Evolutionary conservation across 2,113 vertebrate species (phyloP).

Genomic region (Riparia riparia): DNA sequence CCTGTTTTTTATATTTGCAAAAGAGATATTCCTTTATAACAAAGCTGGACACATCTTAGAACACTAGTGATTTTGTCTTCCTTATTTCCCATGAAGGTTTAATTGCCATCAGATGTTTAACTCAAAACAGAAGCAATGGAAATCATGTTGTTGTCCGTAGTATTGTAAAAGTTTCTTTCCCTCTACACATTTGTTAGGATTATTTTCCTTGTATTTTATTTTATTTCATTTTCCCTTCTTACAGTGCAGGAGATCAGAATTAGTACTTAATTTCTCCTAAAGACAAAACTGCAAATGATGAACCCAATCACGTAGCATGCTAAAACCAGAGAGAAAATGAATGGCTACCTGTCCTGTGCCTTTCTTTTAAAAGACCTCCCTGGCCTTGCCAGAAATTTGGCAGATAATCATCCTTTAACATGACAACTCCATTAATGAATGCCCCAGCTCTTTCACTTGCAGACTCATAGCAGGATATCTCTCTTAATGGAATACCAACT

Average conservation of each 20-base stretch:
- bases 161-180: rapidly evolving
- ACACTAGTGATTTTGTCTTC: background rate
- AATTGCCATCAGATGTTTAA: background rate
- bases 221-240: background rate
- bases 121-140: background rate
- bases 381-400: conserved; percentile 52
- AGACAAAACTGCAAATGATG: background rate
- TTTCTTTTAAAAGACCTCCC: conserved; percentile 15
- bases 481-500: background rate
- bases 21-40: background rate
- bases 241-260: background rate
- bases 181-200: background rate
- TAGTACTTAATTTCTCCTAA: background rate
- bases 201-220: background rate
- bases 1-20: background rate
- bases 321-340: conserved; percentile 41
- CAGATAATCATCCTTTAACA: conserved; percentile 56
- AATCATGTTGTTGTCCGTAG: background rate
- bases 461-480: conserved; percentile 22
- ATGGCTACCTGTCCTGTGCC: background rate
- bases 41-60: background rate
- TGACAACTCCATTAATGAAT: conserved; percentile 60
- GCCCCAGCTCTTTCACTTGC: background rate
- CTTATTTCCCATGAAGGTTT: background rate
- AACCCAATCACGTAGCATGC: background rate